Percentiles rank a stretch among this genome's conserved stretches.
Conservation (phyloP, 2,113 vertebrate genomes). For the Chlorodrepanis virens region DNA sequence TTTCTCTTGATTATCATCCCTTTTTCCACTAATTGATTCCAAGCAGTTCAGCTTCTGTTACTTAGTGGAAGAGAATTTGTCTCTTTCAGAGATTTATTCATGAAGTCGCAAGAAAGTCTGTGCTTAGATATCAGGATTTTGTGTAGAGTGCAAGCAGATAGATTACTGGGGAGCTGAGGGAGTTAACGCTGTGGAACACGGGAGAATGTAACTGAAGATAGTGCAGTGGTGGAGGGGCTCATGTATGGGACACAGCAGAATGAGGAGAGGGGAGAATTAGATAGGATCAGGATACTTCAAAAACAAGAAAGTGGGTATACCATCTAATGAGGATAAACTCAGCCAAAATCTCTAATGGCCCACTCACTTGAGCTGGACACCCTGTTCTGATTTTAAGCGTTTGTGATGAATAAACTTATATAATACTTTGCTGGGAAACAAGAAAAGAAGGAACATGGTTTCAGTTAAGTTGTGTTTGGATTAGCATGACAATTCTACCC, state of each 20-base stretch:
- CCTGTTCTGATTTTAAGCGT: not conserved
- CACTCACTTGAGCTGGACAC: not conserved
- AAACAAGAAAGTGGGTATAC: not conserved
- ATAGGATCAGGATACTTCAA: not conserved
- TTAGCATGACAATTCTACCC: not conserved
- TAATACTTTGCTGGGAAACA: slow-evolving; percentile 1
- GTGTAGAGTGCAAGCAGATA: not conserved
- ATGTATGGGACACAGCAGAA: not conserved
- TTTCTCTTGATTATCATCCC: slow-evolving; percentile 21
- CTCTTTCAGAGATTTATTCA: not conserved
- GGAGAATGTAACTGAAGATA: not conserved
- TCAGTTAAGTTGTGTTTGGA: not conserved
- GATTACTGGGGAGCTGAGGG: not conserved
- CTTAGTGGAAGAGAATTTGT: not conserved
- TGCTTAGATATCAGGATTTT: not conserved
- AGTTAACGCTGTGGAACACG: not conserved
- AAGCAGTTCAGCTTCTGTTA: not conserved
- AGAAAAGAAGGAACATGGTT: slow-evolving; percentile 16
- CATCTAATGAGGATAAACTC: not conserved
- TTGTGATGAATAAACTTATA: not conserved
- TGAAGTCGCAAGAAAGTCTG: not conserved
- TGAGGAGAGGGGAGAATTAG: not conserved
- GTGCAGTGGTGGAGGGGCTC: not conserved
- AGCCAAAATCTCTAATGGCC: not conserved
- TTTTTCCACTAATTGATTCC: slow-evolving; percentile 22